A percentile compares a stretch with the other conserved stretches of the same genome.
Evolutionary conservation across 1,140 invertebrate genomes (phyloP).

Genomic region (Bombus sylvicola): DNA sequence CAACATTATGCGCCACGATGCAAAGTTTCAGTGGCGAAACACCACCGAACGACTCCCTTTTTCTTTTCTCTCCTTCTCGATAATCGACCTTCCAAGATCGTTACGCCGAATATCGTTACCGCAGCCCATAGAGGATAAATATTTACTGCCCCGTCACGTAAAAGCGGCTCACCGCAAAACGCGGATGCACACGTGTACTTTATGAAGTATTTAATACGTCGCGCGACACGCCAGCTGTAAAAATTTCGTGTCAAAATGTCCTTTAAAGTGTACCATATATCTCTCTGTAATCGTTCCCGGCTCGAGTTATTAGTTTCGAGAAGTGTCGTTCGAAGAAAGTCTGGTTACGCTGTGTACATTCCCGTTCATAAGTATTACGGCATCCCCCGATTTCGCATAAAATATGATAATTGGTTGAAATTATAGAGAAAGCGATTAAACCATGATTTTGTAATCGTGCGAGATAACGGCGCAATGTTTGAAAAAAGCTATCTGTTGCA

Average conservation of each 20-base stretch:
- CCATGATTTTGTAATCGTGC: too few species aligned
- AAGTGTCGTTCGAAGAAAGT: slow-evolving; percentile 29
- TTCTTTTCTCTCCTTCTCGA: background rate
- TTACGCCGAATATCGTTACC: slow-evolving; percentile 52
- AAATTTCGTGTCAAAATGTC: slow-evolving; percentile 16
- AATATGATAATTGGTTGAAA: background rate
- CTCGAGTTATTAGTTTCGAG: slow-evolving; percentile 38
- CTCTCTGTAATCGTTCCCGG: slow-evolving; percentile 27
- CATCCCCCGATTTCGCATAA: too few species aligned
- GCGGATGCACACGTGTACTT: slow-evolving; percentile 4
- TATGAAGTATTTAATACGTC: slow-evolving; percentile 35
- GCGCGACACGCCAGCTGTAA: slow-evolving; percentile 14
- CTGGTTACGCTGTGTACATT: background rate
- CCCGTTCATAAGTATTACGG: background rate
- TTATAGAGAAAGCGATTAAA: background rate
- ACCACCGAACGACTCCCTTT: slow-evolving; percentile 3
- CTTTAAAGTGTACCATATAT: slow-evolving; percentile 27
- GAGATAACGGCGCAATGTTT: too few species aligned
- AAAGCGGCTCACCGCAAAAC: slow-evolving; percentile 54
- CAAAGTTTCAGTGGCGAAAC: slow-evolving; percentile 44
- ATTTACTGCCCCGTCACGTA: slow-evolving; percentile 47
- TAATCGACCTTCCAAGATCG: slow-evolving; percentile 56
- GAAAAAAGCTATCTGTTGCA: too few species aligned
- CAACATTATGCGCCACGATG: slow-evolving; percentile 27
- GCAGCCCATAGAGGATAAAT: slow-evolving; percentile 51